These are phyloP conservation scores for Leptopterna dolabrata DNA, from an alignment of 2,888 invertebrate genomes.

Conservation along the genomic window DNA sequence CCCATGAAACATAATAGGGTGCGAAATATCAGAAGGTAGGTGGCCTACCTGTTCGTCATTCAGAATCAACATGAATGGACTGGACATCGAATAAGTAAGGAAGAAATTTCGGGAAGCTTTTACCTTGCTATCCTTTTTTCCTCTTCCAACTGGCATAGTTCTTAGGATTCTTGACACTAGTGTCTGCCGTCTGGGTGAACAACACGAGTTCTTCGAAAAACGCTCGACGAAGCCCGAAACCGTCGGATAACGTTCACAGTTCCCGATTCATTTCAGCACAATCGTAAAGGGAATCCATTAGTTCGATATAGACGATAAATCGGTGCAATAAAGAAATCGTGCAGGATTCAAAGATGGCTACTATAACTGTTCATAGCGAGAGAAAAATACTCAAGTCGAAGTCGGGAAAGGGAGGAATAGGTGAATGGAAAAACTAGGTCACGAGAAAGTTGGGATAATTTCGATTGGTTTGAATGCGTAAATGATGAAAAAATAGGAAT, in stretches of 20 bases:
- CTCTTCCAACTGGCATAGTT: neutral
- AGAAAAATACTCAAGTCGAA: neutral
- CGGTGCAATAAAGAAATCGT: neutral
- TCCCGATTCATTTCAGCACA: neutral
- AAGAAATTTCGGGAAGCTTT: neutral
- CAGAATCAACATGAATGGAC: too few relatives aligned
- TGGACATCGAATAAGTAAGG: neutral
- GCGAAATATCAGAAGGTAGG: too few relatives aligned
- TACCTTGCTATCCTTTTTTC: neutral
- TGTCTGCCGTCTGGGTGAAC: neutral
- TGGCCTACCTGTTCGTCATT: too few relatives aligned
- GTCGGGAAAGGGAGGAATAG: neutral
- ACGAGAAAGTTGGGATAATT: neutral
- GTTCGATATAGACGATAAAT: neutral
- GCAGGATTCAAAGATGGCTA: slow-evolving; percentile 28
- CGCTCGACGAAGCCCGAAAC: neutral
- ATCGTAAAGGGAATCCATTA: neutral
- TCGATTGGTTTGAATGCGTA: neutral
- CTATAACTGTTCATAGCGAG: neutral
- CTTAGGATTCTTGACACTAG: neutral
- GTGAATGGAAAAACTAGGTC: neutral
- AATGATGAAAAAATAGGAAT: neutral
- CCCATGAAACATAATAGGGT: too few relatives aligned
- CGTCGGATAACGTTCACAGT: neutral
- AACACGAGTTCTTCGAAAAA: neutral